Base-by-base conservation (phyloP, 2,888 invertebrate genomes). In the Leptinotarsa peninsularis region DNA sequence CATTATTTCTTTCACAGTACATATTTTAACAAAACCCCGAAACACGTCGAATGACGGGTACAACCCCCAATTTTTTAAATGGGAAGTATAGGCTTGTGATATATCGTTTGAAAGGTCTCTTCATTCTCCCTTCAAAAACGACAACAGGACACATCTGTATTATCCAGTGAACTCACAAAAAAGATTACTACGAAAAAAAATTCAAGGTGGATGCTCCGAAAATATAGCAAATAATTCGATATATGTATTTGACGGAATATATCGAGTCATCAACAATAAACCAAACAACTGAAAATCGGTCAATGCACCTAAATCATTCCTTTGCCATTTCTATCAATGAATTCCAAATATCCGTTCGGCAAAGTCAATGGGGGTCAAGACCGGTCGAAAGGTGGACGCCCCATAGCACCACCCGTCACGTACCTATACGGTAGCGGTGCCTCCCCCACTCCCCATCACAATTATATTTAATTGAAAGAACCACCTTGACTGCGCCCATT, bases 401-500 rank as follows among this genome's bases (percentile, higher is more conserved):
- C 63, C 43, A 43, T n/a, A 5, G 23, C 21, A 21, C 54, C 23
- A 23, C 15, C 21, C 13, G 23, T 23, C 63, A 63, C 3, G 33
- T 27, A 63, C 63, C 27, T 17, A 63, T 27, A 13, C 63, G 13
- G 63, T 33, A 67, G 50, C 49, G 49, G 50, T 27, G 67, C 43
- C 13, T 21, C 56, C 10, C 33, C 60, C 21, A 17, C 49, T 60
- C 21, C 18, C 4, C 17, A 49, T 4, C 60, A 60, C 23, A 58
- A 49, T 49, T 60, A 71, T 49, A 49, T 60, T 56, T 60, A 60
- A 71, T 58, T 60, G n/a, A 49, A 56, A 58, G 60, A 58, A 71
- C 60, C 18, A 71, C 58, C 71, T 71, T 71, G 71, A 71, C 43
- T 60, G 60, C 71, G 49, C 49, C 54, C 49, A 60, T 60, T 60